Percentiles rank a stretch among this genome's conserved stretches.
phyloP scores from a whole-genome alignment of 2,888 invertebrate species.

The Microctonus hyperodae region DNA sequence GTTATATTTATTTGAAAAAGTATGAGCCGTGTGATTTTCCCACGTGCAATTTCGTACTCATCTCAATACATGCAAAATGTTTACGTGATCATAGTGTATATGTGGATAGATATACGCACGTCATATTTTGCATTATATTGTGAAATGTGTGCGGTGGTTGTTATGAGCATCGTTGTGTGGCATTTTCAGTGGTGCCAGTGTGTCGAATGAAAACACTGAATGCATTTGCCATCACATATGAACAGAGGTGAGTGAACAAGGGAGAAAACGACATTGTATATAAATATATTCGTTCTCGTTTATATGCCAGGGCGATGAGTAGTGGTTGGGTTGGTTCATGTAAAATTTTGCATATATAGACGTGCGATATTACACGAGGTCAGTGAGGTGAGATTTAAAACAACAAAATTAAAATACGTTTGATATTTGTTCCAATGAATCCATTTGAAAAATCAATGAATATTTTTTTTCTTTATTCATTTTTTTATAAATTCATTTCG shows the following conservation, averaged over 20 bases:
- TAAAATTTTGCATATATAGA: neutral
- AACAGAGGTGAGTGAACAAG: neutral
- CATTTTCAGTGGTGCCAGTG: neutral
- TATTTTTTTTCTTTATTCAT: too few relatives aligned
- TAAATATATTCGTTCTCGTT: neutral
- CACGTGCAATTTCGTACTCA: neutral
- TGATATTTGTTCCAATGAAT: neutral
- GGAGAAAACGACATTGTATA: neutral
- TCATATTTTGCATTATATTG: neutral
- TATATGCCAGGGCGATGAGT: neutral
- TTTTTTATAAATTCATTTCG: too few relatives aligned
- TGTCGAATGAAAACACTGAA: constrained; percentile 1
- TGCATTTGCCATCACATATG: neutral
- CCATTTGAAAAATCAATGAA: too few relatives aligned
- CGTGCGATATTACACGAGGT: neutral
- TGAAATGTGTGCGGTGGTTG: neutral
- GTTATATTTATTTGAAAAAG: neutral
- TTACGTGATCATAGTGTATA: too few relatives aligned
- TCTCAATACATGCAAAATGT: neutral
- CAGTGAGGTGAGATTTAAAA: neutral
- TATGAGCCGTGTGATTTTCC: constrained; percentile 2
- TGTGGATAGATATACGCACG: neutral
- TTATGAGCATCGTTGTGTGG: constrained; percentile 1
- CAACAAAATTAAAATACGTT: neutral
- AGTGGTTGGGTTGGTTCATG: neutral